Evolutionary conservation across 1,140 invertebrate species (phyloP).

Genomic region (Gonatopus flavifemur): DNA sequence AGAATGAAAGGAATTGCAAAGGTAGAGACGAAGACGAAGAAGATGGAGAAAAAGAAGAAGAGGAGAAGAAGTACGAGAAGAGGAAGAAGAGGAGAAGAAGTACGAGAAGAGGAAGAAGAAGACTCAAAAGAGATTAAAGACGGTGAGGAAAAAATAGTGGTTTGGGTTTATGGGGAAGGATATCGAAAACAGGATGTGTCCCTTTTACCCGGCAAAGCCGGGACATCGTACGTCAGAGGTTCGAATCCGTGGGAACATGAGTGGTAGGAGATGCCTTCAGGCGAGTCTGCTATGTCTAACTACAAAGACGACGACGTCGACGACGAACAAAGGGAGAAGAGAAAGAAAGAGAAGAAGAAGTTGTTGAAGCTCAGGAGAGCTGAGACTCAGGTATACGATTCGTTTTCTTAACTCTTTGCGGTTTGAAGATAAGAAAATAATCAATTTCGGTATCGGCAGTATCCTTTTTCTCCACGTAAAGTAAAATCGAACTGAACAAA

Average conservation of each 20-base stretch:
- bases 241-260: constrained; percentile 40
- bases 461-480: too few species aligned
- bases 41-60: not conserved
- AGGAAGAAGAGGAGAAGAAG: constrained; percentile 1
- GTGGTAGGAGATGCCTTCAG: constrained; percentile 18
- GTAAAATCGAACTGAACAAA: too few species aligned
- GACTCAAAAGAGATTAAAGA: not conserved
- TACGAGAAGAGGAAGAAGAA: not conserved
- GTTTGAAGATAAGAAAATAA: too few species aligned
- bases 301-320: constrained; percentile 13
- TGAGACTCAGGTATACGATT: constrained; percentile 1
- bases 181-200: constrained; percentile 28
- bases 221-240: constrained; percentile 39
- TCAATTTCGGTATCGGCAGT: too few species aligned
- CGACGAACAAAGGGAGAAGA: constrained; percentile 33
- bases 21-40: constrained; percentile 6
- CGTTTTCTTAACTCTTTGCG: too few species aligned
- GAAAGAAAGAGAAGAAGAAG: constrained; percentile 13
- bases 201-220: constrained; percentile 18
- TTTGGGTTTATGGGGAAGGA: constrained; percentile 34
- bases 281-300: not conserved
- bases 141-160: not conserved
- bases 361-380: not conserved
- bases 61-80: not conserved
- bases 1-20: constrained; percentile 23